phyloP scores from a whole-genome alignment of 2,113 vertebrate species.

The Rhipidura dahli region DNA sequence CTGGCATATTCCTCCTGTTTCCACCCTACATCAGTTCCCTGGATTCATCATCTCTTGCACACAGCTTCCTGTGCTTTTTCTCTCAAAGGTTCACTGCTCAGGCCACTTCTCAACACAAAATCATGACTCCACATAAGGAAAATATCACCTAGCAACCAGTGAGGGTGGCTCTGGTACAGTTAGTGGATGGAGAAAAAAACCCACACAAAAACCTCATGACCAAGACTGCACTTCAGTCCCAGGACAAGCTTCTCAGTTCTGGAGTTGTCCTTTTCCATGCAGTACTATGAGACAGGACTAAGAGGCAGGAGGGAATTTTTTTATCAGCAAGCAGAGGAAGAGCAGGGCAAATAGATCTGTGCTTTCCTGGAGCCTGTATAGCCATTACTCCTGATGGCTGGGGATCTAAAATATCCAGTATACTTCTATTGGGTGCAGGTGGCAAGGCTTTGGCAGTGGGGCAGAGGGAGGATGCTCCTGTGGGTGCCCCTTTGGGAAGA shows the following conservation, averaged over 20 bases:
- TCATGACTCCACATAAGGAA: neutral
- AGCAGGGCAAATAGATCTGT: neutral
- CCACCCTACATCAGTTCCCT: neutral
- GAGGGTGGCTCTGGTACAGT: neutral
- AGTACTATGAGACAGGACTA: neutral
- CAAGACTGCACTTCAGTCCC: neutral
- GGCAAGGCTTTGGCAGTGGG: neutral
- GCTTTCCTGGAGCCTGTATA: neutral
- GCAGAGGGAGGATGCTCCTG: neutral
- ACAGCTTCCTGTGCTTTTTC: neutral
- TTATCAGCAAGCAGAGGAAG: neutral
- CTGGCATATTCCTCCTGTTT: neutral
- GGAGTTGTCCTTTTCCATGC: neutral
- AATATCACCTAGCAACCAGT: neutral
- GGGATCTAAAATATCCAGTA: neutral
- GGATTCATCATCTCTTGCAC: neutral
- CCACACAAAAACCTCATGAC: neutral
- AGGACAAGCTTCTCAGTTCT: neutral
- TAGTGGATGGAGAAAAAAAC: neutral
- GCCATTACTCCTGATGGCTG: neutral
- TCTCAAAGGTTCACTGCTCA: neutral
- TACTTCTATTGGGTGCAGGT: neutral
- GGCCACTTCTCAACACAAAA: neutral
- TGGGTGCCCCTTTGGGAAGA: neutral
- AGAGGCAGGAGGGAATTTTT: neutral